Evolutionary conservation across 2,888 invertebrate genomes (phyloP), one percentile per base, ranked within the genome.

Genomic region (Nematopogon swammerdamellus): DNA sequence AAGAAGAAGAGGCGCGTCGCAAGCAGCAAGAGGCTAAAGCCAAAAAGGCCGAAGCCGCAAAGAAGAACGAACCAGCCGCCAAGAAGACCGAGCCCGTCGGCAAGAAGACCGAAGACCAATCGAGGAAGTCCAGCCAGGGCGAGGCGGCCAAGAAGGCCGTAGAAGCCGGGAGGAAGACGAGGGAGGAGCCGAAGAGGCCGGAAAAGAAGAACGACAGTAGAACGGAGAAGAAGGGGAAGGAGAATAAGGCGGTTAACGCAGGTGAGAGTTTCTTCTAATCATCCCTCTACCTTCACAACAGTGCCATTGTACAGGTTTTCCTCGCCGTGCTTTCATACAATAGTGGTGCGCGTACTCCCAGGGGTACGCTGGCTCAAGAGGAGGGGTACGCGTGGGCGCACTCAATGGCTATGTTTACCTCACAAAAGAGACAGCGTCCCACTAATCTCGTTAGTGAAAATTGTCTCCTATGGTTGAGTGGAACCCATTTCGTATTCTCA

Each of bases 201-300:
- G 48, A 50, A 11, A 10, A 46, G 29, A 50, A 51, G 45, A 49
- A 47, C 36, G 18, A 19, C 11, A 46, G 46, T n/a, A 57, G 47
- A 49, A 56, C 56, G 18, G 55, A 55, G 30, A 61, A 60, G 52
- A 58, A 59, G 19, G 63, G 56, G 18, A 67, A 68, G 53, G 68
- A 69, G 50, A 63, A 59, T 52, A 74, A 70, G 61, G 59, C 57
- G 50, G 76, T 73, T 50, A 75, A 71, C 56, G 62, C 53, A 57
- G 63, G 72, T 72, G 19, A 58, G 65, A 59, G 14, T 49, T n/a
- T n/a, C n/a, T n/a, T n/a, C n/a, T n/a, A n/a, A n/a, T n/a, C n/a
- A n/a, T n/a, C n/a, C n/a, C n/a, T n/a, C n/a, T n/a, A n/a, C n/a
- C n/a, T n/a, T n/a, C n/a, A n/a, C n/a, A n/a, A n/a, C n/a, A n/a